Percentiles rank a stretch among this genome's conserved stretches.
Evolutionary conservation across 1,140 invertebrate genomes (phyloP).

Genomic region (Heterodera schachtii): DNA sequence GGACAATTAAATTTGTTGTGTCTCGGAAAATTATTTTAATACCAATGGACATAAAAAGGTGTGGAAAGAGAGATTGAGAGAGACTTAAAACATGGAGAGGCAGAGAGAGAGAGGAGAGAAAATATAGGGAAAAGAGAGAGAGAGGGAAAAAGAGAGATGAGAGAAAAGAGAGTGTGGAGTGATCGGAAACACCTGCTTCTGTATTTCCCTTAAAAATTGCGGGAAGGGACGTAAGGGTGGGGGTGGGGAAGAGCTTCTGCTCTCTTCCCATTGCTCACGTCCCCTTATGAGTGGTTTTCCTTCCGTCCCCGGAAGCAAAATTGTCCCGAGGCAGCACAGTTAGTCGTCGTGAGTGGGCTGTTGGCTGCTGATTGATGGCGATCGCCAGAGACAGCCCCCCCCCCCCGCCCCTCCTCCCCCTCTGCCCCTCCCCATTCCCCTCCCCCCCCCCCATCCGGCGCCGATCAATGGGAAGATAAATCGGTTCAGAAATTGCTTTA

Average conservation of each 20-base stretch:
- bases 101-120: no score
- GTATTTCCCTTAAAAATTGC: background rate
- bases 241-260: no score
- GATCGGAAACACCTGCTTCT: no score
- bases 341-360: background rate
- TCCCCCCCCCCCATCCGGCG: no score
- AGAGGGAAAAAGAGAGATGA: background rate
- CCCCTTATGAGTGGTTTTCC: background rate
- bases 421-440: no score
- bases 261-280: background rate
- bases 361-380: background rate
- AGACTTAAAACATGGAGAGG: background rate
- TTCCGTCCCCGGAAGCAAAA: background rate
- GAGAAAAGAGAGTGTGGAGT: background rate
- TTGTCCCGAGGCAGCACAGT: background rate
- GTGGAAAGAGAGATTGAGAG: background rate
- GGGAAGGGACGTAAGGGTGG: background rate
- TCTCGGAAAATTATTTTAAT: background rate
- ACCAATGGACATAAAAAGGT: background rate
- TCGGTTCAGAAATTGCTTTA: no score
- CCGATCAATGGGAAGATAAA: no score
- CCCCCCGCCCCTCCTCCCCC: no score
- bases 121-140: no score
- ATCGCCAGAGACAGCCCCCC: background rate
- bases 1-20: background rate